Conservation (phyloP, 2,113 vertebrate species). For the Spermophilus dauricus region DNA sequence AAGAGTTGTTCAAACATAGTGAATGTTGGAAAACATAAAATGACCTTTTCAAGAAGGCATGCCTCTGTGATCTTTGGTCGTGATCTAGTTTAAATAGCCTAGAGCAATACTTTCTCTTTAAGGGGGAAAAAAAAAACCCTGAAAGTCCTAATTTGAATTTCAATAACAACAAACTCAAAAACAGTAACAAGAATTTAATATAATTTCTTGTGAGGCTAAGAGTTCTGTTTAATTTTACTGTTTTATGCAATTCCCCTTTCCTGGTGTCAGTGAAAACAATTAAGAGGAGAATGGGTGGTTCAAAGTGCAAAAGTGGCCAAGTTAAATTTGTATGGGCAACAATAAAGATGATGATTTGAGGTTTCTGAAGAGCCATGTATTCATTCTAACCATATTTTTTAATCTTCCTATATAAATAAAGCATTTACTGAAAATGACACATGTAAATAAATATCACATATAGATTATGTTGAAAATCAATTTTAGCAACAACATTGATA, state of each 20-base stretch:
- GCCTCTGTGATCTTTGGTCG: background rate
- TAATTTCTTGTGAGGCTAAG: background rate
- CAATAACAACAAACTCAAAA: background rate
- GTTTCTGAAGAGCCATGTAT: background rate
- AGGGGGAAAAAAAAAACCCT: background rate
- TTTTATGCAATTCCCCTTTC: background rate
- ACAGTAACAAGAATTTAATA: background rate
- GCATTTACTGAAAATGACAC: background rate
- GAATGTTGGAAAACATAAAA: background rate
- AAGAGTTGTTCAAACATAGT: background rate
- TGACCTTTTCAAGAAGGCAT: background rate
- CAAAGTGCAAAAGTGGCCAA: background rate
- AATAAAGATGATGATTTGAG: background rate
- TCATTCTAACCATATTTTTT: background rate
- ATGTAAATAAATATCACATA: background rate
- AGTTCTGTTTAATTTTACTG: background rate
- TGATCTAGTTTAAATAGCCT: background rate
- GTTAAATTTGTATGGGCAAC: background rate
- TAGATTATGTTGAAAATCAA: background rate
- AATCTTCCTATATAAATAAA: background rate
- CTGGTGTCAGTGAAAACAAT: accelerated
- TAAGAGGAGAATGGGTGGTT: background rate
- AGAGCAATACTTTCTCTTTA: background rate
- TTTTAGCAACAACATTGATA: background rate
- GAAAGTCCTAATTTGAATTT: background rate